Conservation (phyloP, 2,113 vertebrate species). For the Centropus unirufus region DNA sequence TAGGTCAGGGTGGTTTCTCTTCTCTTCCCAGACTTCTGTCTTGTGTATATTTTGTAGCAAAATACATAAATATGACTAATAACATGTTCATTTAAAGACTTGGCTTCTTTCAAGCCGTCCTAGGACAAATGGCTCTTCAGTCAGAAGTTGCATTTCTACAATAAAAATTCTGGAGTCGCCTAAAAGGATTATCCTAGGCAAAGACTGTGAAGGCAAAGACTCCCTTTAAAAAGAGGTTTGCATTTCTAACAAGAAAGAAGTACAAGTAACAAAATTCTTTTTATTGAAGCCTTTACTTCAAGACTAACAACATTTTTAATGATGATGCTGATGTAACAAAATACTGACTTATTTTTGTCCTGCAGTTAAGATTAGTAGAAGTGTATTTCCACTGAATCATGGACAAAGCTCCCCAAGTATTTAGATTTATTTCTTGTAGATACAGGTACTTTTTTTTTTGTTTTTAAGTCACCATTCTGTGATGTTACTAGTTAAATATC, state of each 20-base stretch:
- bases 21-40: neutral
- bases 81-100: neutral
- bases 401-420: neutral
- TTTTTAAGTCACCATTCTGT: fast-evolving
- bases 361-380: neutral
- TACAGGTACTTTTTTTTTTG: neutral
- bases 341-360: neutral
- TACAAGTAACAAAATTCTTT: neutral
- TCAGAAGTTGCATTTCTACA: neutral
- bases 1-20: neutral
- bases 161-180: neutral
- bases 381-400: neutral
- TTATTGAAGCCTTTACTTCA: neutral
- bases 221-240: neutral
- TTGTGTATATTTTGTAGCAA: neutral
- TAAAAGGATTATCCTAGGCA: no score
- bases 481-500: neutral
- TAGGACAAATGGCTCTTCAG: neutral
- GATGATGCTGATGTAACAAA: neutral
- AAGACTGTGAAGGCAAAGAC: neutral
- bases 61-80: neutral
- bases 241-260: neutral
- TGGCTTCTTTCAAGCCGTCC: neutral
- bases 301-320: neutral
- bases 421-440: neutral